Conservation (phyloP, 2,888 invertebrate species). For the Gibbula magus region DNA sequence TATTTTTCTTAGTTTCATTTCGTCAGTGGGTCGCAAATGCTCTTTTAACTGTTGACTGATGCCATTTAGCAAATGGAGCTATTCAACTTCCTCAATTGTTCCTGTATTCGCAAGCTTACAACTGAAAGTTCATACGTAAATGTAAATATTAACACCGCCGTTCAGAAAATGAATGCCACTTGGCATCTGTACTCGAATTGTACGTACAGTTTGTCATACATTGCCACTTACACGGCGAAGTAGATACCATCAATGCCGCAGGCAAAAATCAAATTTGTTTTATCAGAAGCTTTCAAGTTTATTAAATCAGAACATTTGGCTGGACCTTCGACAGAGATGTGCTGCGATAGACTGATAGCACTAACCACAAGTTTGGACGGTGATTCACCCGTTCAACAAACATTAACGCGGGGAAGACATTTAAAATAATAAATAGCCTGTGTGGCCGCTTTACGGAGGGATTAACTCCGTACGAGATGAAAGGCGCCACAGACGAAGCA, state of each 20-base stretch:
- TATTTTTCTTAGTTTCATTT: no score
- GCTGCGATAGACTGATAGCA: not conserved
- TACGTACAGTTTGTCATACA: not conserved
- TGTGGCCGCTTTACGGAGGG: not conserved
- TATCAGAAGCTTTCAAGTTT: not conserved
- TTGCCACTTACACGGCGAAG: not conserved
- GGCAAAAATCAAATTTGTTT: conserved; percentile 4
- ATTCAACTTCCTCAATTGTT: no score
- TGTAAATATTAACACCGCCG: no score
- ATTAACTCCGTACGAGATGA: not conserved
- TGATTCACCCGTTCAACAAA: not conserved
- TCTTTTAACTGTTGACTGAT: no score
- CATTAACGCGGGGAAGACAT: not conserved
- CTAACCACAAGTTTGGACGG: not conserved
- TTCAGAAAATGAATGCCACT: not conserved
- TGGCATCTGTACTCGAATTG: not conserved
- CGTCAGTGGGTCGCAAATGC: no score
- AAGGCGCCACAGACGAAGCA: not conserved
- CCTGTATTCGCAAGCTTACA: no score
- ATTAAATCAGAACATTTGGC: no score
- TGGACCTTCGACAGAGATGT: not conserved
- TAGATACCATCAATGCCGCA: not conserved
- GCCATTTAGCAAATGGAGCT: no score
- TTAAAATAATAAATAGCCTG: not conserved
- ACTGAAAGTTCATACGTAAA: no score